Evolutionary conservation across 37 sponge, comb jelly and placozoan genomes (phyloP).

Genomic region (Oopsacas minuta): DNA sequence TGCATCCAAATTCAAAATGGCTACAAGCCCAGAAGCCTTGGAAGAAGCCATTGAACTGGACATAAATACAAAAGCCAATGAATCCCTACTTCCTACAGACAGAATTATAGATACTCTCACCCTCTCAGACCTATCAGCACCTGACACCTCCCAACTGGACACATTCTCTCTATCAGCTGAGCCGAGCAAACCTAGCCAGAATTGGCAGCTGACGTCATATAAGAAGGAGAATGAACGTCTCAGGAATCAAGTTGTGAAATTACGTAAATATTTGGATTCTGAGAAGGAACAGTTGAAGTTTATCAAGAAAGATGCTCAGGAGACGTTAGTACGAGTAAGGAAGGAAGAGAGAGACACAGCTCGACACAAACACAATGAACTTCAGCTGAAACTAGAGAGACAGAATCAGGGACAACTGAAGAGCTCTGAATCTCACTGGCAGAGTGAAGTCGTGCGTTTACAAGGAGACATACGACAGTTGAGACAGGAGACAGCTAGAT

Average conservation of each 20-base stretch:
- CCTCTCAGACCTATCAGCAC: background rate
- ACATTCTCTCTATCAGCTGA: background rate
- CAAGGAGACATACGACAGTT: background rate
- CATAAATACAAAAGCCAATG: background rate
- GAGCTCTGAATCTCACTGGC: conserved; percentile 11
- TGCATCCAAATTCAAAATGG: too few relatives aligned
- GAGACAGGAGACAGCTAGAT: background rate
- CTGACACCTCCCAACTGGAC: background rate
- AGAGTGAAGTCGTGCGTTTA: background rate
- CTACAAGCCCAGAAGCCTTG: background rate
- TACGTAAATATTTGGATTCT: background rate
- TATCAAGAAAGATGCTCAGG: background rate
- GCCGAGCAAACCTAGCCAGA: background rate
- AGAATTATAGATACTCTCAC: background rate
- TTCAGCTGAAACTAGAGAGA: conserved; percentile 4
- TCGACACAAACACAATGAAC: conserved; percentile 1
- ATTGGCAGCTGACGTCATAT: conserved; percentile 9
- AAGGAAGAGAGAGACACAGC: conserved; percentile 1
- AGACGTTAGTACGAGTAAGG: background rate
- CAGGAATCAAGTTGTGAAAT: background rate
- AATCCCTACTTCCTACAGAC: background rate
- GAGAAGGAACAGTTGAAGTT: background rate
- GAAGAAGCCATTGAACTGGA: background rate
- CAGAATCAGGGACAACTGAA: conserved; percentile 14
- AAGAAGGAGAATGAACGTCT: conserved; percentile 1